phyloP scores from a whole-genome alignment of 2,113 vertebrate species.

The Pongo pygmaeus region DNA sequence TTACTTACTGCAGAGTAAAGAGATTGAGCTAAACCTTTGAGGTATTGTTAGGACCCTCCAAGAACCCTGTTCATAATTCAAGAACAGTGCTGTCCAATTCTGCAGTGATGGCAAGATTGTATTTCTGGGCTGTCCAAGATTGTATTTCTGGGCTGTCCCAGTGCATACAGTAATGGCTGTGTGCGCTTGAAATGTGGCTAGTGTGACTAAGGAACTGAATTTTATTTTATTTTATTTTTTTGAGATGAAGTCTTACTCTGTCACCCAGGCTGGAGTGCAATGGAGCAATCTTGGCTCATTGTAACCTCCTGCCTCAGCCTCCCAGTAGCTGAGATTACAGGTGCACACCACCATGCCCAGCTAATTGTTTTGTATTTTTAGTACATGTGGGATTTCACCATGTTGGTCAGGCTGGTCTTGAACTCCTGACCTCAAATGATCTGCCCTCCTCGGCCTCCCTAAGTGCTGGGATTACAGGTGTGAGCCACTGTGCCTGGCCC shows the following conservation, averaged over 20 bases:
- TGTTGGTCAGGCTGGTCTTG: not conserved
- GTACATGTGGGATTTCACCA: not conserved
- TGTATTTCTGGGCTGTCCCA: not conserved
- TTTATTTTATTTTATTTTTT: no score
- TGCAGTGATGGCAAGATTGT: not conserved
- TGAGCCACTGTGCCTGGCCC: not conserved
- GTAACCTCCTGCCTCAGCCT: not conserved
- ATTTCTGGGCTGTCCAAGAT: not conserved
- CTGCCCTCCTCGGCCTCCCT: not conserved
- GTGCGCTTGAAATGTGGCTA: not conserved
- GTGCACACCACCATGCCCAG: not conserved
- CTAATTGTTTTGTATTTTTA: not conserved
- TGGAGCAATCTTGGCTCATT: not conserved
- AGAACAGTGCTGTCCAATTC: not conserved
- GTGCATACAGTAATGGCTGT: no score
- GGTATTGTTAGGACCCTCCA: not conserved
- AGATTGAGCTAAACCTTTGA: not conserved
- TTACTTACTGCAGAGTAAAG: slow-evolving; percentile 5
- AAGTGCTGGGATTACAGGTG: not conserved
- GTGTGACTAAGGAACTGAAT: not conserved
- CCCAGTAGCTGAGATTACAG: not conserved
- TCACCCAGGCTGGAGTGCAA: not conserved
- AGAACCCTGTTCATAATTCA: not conserved
- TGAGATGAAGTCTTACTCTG: not conserved
- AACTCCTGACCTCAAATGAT: not conserved